Percentiles rank a stretch among this genome's conserved stretches.
Conservation (phyloP, 2,113 vertebrate species). For the Chiloscyllium plagiosum region DNA sequence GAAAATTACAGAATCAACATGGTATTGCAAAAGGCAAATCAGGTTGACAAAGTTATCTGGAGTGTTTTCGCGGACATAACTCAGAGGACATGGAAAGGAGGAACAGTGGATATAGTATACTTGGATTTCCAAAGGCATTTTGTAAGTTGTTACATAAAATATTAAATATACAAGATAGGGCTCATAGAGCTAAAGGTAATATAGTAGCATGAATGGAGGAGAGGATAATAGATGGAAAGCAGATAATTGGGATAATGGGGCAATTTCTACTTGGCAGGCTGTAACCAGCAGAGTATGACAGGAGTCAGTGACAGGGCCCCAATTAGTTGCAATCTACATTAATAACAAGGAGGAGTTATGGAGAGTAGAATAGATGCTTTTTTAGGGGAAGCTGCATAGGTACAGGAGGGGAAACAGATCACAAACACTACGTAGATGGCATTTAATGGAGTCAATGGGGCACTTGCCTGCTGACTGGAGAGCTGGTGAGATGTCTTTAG, state of each 20-base stretch:
- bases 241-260: not conserved
- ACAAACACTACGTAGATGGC: not conserved
- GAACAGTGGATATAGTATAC: not conserved
- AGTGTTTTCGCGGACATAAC: not conserved
- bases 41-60: not conserved
- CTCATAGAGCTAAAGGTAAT: not conserved
- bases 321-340: not conserved
- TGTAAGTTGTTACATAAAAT: not conserved
- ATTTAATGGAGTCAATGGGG: not conserved
- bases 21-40: not conserved
- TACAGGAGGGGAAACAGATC: not conserved
- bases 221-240: not conserved
- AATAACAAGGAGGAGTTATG: not conserved
- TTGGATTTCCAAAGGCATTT: not conserved
- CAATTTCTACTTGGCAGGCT: not conserved
- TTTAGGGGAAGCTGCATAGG: not conserved
- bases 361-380: not conserved
- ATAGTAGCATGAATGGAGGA: not conserved
- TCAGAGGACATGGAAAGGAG: not conserved
- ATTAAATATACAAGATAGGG: too few relatives aligned
- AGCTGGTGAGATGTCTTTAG: too few relatives aligned
- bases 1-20: not conserved
- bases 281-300: not conserved
- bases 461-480: not conserved
- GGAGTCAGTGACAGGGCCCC: too few relatives aligned